A percentile compares a stretch with the other conserved stretches of the same genome.
phyloP scores from a whole-genome alignment of 2,888 invertebrate genomes.

The Rhyacophila evoluta region DNA sequence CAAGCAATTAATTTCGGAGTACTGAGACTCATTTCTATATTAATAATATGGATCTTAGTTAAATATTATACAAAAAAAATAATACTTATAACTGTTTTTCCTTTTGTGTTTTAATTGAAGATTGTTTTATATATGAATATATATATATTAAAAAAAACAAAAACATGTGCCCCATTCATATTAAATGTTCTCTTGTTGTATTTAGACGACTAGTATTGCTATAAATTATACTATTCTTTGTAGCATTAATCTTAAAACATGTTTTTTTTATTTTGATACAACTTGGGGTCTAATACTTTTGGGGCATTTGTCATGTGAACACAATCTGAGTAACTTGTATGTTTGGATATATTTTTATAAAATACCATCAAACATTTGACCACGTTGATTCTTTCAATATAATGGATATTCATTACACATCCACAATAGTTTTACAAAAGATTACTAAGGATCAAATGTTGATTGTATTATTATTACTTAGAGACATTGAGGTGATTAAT shows the following conservation, averaged over 20 bases:
- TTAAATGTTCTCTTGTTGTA: too few species aligned
- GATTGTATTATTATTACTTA: too few species aligned
- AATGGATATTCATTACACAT: too few species aligned
- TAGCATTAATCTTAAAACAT: too few species aligned
- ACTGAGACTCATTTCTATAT: not conserved
- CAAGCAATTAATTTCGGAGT: not conserved
- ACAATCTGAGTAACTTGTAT: not conserved
- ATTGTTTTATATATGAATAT: conserved; percentile 1
- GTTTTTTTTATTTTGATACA: too few species aligned
- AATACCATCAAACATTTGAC: not conserved
- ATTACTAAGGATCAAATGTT: too few species aligned
- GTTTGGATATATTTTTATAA: not conserved
- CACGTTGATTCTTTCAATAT: too few species aligned
- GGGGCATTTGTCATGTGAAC: not conserved
- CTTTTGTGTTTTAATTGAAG: conserved; percentile 21
- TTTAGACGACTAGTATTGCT: too few species aligned
- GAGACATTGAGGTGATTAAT: not conserved
- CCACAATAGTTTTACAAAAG: too few species aligned
- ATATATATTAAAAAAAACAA: not conserved
- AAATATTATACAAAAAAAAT: not conserved
- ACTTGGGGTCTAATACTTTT: too few species aligned
- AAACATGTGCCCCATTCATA: not conserved
- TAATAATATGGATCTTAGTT: conserved; percentile 10
- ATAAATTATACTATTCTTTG: too few species aligned
- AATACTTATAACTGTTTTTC: not conserved